Conservation (phyloP, 2,888 invertebrate species). For the Subacronicta megacephala region DNA sequence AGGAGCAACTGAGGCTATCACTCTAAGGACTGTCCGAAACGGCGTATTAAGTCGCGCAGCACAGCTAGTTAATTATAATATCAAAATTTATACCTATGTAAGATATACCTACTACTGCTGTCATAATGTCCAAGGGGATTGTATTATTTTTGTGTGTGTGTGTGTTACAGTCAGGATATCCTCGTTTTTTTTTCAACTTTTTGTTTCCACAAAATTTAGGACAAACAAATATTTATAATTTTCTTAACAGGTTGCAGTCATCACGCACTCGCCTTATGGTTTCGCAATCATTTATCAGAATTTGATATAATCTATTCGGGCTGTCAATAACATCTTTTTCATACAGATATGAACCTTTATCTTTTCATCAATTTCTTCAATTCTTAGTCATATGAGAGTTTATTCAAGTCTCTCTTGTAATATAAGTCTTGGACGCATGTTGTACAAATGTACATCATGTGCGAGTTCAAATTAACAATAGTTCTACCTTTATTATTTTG, state of each 20-base stretch:
- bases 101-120: too few species aligned
- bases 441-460: constrained; percentile 32
- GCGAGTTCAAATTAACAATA: constrained; percentile 15
- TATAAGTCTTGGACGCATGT: too few species aligned
- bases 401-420: not conserved
- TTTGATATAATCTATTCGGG: not conserved
- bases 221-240: not conserved
- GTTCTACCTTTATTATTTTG: constrained; percentile 29
- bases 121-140: too few species aligned
- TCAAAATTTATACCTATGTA: too few species aligned
- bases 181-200: too few species aligned
- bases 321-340: not conserved
- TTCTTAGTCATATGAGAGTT: not conserved
- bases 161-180: too few species aligned
- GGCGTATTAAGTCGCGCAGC: too few species aligned
- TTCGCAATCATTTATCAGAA: not conserved
- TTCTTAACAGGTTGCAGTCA: not conserved
- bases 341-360: not conserved
- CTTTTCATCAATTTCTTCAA: not conserved
- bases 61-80: too few species aligned
- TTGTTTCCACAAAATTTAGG: too few species aligned
- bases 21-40: too few species aligned
- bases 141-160: too few species aligned
- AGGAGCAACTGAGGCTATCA: too few species aligned
- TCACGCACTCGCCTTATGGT: not conserved